Percentiles rank a stretch among this genome's conserved stretches.
phyloP scores from a whole-genome alignment of 2,797 vertebrate genomes.

The Ammospiza maritima region DNA sequence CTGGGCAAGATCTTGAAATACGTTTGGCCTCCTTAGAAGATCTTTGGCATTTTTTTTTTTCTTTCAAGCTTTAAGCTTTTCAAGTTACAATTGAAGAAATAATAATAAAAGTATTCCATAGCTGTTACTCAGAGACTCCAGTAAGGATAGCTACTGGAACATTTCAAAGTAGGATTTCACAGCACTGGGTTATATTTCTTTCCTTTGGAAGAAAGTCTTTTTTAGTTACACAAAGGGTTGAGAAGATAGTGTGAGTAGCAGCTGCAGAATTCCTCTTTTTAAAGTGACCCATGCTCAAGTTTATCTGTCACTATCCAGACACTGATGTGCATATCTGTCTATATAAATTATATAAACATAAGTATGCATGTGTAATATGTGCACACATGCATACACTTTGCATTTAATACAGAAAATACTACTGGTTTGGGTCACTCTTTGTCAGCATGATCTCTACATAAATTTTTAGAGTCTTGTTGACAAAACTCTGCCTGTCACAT shows the following conservation, averaged over 20 bases:
- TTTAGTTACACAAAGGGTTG: not conserved
- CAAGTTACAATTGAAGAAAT: not conserved
- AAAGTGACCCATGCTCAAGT: not conserved
- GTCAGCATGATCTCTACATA: not conserved
- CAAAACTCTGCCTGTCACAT: slow-evolving; percentile 2
- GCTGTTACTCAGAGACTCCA: not conserved
- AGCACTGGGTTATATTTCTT: not conserved
- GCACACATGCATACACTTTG: not conserved
- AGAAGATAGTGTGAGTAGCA: not conserved
- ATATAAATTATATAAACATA: not conserved
- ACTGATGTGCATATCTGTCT: not conserved
- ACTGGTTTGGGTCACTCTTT: not conserved
- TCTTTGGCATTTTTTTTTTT: not conserved
- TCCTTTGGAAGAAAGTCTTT: not conserved
- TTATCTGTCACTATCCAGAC: not conserved
- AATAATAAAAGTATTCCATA: not conserved
- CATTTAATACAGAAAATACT: not conserved
- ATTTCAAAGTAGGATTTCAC: not conserved
- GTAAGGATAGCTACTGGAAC: not conserved
- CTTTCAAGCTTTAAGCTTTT: not conserved
- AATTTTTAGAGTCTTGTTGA: not conserved
- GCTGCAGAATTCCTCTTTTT: not conserved
- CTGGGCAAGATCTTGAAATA: not conserved
- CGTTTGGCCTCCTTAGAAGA: not conserved
- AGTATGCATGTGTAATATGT: not conserved